These are phyloP conservation scores for Pogonocherus hispidulus DNA, from an alignment of 2,888 invertebrate genomes.

Conservation along the genomic window DNA sequence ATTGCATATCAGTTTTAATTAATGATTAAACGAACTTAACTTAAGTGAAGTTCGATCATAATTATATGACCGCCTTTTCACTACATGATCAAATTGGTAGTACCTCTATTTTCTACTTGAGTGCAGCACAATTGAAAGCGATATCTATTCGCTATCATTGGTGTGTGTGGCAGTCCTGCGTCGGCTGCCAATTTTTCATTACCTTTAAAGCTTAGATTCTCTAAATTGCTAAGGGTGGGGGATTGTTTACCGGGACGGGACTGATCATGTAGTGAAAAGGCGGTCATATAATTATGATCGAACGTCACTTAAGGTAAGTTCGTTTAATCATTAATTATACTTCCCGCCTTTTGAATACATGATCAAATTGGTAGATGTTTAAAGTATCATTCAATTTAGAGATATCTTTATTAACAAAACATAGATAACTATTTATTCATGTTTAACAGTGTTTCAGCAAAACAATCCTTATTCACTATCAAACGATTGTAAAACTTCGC, in stretches of 20 bases:
- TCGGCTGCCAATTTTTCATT: not conserved
- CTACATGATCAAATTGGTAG: constrained; percentile 2
- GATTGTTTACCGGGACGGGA: not conserved
- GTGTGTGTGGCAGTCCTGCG: not conserved
- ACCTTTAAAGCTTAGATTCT: constrained; percentile 5
- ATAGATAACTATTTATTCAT: constrained; percentile 13
- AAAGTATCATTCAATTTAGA: constrained; percentile 6
- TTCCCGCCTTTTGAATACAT: constrained; percentile 7
- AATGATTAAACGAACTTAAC: constrained; percentile 4
- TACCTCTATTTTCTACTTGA: constrained; percentile 3
- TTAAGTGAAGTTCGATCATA: constrained; percentile 12
- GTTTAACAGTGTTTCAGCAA: constrained; percentile 29
- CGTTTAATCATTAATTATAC: constrained; percentile 8
- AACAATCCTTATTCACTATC: constrained; percentile 17
- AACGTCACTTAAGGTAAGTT: constrained; percentile 10
- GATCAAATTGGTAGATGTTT: constrained; percentile 15
- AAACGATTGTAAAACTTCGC: constrained; percentile 42
- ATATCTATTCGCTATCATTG: not conserved
- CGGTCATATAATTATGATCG: constrained; percentile 3
- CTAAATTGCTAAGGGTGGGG: not conserved
- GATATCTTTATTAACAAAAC: constrained; percentile 7
- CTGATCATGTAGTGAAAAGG: too few relatives aligned
- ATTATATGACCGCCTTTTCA: not conserved
- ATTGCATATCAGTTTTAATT: constrained; percentile 43
- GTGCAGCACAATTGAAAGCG: constrained; percentile 6